Conservation (phyloP, 92 coral and sea anemone species). For the Palythoa heliodiscus region DNA sequence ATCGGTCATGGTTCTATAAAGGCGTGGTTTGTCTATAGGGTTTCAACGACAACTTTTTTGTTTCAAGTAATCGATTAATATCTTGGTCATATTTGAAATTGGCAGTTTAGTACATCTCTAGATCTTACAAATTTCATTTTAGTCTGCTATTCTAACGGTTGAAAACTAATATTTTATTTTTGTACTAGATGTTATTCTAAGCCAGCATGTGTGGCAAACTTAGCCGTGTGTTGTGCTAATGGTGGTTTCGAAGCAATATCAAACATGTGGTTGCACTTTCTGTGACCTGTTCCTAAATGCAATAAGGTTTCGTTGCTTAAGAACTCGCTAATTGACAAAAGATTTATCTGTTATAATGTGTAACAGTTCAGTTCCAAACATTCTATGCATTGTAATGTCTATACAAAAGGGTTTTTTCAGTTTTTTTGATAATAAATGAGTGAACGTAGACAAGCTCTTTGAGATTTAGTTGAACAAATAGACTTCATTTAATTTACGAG, state of each 20-base stretch:
- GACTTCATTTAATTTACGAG: not conserved
- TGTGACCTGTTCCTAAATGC: not conserved
- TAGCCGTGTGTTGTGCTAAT: not conserved
- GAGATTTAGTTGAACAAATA: not conserved
- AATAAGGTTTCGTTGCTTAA: not conserved
- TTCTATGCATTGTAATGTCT: too few relatives aligned
- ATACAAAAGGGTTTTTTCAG: too few relatives aligned
- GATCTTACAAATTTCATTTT: too few relatives aligned
- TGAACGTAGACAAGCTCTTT: too few relatives aligned
- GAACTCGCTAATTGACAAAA: not conserved
- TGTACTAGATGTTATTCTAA: not conserved
- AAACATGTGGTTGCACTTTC: constrained; percentile 24
- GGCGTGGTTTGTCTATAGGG: not conserved
- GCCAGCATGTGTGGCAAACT: not conserved
- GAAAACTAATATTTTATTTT: not conserved
- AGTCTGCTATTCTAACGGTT: too few relatives aligned
- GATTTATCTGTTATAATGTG: too few relatives aligned
- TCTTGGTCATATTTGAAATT: not conserved
- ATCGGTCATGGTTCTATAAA: not conserved
- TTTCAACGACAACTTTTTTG: not conserved
- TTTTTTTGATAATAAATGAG: too few relatives aligned
- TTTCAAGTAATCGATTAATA: not conserved
- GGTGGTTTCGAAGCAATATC: constrained; percentile 2
- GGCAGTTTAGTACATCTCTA: too few relatives aligned
- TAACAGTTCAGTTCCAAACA: not conserved